A percentile compares a stretch with the other conserved stretches of the same genome.
These are phyloP conservation scores for Arenicola marina DNA, from an alignment of 2,888 invertebrate genomes.

Conservation along the genomic window DNA sequence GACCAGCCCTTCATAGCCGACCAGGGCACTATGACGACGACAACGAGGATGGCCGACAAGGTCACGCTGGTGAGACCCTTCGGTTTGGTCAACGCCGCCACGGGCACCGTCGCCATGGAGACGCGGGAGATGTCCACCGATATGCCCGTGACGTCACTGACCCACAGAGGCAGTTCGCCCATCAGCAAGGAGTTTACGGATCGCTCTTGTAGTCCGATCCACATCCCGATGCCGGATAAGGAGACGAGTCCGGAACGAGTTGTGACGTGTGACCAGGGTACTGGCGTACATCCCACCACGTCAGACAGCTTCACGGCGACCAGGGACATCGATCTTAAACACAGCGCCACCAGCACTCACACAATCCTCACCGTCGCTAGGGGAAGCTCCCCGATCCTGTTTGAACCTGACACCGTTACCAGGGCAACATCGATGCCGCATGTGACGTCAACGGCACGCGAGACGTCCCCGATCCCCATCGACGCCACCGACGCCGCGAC, in stretches of 20 bases:
- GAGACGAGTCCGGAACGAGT: neutral
- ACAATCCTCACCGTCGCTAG: neutral
- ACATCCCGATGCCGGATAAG: neutral
- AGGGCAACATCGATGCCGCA: too few relatives aligned
- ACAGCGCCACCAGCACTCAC: neutral
- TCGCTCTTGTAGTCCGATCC: neutral
- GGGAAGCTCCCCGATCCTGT: neutral
- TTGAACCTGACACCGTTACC: neutral
- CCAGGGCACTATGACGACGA: neutral
- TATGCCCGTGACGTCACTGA: neutral
- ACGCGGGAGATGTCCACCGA: neutral
- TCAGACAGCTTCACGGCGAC: neutral
- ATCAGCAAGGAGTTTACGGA: neutral
- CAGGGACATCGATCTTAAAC: neutral
- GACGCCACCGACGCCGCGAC: too few relatives aligned
- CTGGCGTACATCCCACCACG: neutral
- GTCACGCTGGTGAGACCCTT: neutral
- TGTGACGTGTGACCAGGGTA: neutral
- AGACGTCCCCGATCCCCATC: too few relatives aligned
- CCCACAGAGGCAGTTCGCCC: conserved; percentile 1
- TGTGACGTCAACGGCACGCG: too few relatives aligned
- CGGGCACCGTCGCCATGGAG: neutral
- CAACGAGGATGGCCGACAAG: conserved; percentile 2
- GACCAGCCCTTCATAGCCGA: neutral
- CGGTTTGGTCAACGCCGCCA: neutral